These are phyloP conservation scores for Parapristionchus giblindavisi DNA, from an alignment of 2,888 invertebrate genomes.

Conservation along the genomic window DNA sequence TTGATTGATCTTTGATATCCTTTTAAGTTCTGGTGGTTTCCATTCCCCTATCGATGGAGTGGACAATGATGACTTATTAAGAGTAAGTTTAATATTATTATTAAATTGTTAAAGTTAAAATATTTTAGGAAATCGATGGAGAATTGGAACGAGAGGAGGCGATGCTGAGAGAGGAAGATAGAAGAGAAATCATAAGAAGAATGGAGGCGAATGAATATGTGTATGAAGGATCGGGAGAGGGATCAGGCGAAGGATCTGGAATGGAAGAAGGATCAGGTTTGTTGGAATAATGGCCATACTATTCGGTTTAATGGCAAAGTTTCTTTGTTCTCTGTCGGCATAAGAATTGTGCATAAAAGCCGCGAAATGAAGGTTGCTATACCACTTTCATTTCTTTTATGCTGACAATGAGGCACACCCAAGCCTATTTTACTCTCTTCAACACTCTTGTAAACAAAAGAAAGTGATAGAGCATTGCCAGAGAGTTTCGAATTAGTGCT, in stretches of 20 bases:
- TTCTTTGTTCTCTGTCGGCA: too few relatives aligned
- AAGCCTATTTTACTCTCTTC: too few relatives aligned
- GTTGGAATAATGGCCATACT: too few relatives aligned
- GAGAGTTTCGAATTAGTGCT: too few relatives aligned
- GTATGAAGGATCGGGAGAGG: background rate
- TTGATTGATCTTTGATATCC: slow-evolving; percentile 6
- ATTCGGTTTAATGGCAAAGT: too few relatives aligned
- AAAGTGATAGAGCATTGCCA: too few relatives aligned
- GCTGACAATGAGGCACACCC: too few relatives aligned
- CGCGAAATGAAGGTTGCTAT: too few relatives aligned
- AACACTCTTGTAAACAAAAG: too few relatives aligned
- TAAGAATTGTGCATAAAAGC: too few relatives aligned
- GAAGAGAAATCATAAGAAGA: slow-evolving; percentile 10
- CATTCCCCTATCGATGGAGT: background rate
- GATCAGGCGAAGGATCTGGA: background rate
- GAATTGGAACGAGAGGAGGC: slow-evolving; percentile 20
- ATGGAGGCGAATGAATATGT: slow-evolving; percentile 22
- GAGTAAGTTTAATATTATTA: background rate
- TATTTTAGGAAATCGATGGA: slow-evolving; percentile 15
- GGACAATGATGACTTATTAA: background rate
- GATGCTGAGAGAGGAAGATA: slow-evolving; percentile 15
- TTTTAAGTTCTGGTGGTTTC: background rate
- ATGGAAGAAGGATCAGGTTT: slow-evolving; percentile 10
- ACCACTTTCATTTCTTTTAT: too few relatives aligned
- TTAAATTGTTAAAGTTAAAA: background rate